A percentile compares a stretch with the other conserved stretches of the same genome.
phyloP scores from a whole-genome alignment of 2,888 invertebrate genomes.

The Mantis religiosa region DNA sequence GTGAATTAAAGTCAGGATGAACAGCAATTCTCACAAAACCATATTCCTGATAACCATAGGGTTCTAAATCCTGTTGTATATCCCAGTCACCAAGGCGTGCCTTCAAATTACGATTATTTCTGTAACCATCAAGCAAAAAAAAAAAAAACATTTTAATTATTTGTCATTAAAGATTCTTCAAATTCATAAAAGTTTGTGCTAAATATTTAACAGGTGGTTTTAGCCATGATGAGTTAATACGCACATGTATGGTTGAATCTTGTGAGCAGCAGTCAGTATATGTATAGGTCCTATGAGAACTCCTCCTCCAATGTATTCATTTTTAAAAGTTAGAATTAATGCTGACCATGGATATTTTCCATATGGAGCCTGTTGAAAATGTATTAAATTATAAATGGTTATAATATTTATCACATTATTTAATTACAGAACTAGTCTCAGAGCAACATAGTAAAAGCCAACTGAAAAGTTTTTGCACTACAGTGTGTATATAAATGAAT shows the following conservation, averaged over 20 bases:
- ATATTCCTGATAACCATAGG: constrained; percentile 61
- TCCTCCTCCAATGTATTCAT: constrained; percentile 68
- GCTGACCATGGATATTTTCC: constrained; percentile 74
- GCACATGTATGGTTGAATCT: constrained; percentile 54
- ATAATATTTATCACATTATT: no score
- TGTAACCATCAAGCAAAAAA: not conserved
- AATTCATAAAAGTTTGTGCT: no score
- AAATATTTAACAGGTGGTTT: not conserved
- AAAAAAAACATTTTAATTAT: not conserved
- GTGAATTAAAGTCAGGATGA: constrained; percentile 63
- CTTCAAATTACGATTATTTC: constrained; percentile 46
- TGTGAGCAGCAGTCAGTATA: constrained; percentile 71
- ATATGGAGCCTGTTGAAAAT: constrained; percentile 51
- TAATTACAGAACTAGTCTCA: no score
- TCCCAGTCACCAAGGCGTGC: constrained; percentile 76
- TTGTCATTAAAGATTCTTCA: no score
- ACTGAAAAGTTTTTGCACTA: no score
- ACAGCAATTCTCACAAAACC: constrained; percentile 55
- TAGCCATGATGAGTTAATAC: not conserved
- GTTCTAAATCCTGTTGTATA: constrained; percentile 59
- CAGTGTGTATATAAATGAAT: no score
- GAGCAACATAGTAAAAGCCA: no score
- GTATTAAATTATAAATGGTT: not conserved
- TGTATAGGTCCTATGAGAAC: constrained; percentile 64
- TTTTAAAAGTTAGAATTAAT: constrained; percentile 54